Evolutionary conservation across 2,797 vertebrate species (phyloP).

Genomic region (Thaleichthys pacificus): DNA sequence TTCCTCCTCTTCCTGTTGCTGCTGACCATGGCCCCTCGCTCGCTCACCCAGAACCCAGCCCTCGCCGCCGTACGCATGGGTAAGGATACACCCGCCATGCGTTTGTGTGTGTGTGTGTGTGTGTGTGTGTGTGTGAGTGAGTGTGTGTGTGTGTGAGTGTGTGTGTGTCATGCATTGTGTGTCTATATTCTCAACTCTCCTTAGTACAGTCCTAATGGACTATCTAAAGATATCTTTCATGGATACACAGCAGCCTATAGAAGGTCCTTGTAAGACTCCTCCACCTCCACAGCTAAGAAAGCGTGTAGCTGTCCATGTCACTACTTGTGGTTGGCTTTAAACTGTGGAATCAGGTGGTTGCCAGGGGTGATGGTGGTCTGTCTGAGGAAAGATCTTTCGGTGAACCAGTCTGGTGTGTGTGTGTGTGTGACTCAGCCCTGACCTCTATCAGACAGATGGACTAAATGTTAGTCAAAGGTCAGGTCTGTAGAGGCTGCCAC

Average conservation of each 20-base stretch:
- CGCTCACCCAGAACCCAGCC: slow-evolving; percentile 67
- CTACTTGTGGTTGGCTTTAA: background rate
- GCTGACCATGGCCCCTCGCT: slow-evolving; percentile 72
- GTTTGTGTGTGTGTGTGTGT: background rate
- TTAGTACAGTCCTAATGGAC: background rate
- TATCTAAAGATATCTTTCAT: background rate
- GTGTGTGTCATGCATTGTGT: background rate
- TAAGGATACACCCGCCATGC: slow-evolving; percentile 51
- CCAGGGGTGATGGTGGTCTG: background rate
- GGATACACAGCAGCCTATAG: background rate
- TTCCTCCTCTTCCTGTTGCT: slow-evolving; percentile 70
- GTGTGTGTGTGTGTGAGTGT: background rate
- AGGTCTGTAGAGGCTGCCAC: background rate
- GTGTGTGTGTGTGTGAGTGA: background rate
- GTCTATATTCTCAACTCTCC: no score
- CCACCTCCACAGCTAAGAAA: background rate
- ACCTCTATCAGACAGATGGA: background rate
- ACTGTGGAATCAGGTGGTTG: background rate
- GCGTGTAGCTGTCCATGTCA: no score
- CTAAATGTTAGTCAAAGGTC: slow-evolving; percentile 7
- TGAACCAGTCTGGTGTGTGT: background rate
- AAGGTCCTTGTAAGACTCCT: background rate
- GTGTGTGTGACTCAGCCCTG: background rate
- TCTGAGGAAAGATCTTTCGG: background rate
- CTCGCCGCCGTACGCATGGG: slow-evolving; percentile 85